These are phyloP conservation scores for Bimastos eiseni DNA, from an alignment of 2,888 invertebrate genomes.

Conservation along the genomic window DNA sequence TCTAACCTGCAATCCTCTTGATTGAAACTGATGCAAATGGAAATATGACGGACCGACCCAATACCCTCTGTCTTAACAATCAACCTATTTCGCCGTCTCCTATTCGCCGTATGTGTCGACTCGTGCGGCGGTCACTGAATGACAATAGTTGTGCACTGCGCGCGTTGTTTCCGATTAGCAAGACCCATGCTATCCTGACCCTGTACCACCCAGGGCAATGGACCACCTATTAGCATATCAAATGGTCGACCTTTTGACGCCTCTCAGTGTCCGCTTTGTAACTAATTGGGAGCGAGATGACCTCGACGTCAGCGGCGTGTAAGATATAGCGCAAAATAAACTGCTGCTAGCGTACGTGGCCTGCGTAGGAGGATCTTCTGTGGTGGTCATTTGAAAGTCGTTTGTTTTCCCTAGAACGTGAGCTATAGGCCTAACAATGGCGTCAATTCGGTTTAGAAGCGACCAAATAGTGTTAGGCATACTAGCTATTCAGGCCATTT, in stretches of 20 bases:
- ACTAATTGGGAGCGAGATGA: not conserved
- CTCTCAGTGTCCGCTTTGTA: not conserved
- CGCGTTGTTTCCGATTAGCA: not conserved
- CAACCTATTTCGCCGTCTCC: not conserved
- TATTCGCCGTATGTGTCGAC: not conserved
- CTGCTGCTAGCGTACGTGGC: not conserved
- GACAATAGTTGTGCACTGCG: not conserved
- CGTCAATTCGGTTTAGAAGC: not conserved
- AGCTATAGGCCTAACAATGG: slow-evolving; percentile 13
- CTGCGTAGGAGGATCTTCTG: not conserved
- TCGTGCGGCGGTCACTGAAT: not conserved
- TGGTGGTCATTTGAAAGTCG: not conserved
- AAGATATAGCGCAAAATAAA: not conserved
- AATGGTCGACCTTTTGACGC: slow-evolving; percentile 13
- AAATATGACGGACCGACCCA: not conserved
- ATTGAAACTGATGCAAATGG: not conserved
- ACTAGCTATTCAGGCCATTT: not conserved
- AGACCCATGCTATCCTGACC: not conserved
- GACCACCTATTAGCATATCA: not conserved
- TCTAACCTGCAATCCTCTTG: not conserved
- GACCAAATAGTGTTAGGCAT: not conserved
- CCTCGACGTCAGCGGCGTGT: not conserved
- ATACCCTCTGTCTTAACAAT: not conserved
- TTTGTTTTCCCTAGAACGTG: not conserved
- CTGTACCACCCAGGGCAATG: too few species aligned